These are phyloP conservation scores for Alcis repandata DNA, from an alignment of 2,888 invertebrate species.

Conservation along the genomic window DNA sequence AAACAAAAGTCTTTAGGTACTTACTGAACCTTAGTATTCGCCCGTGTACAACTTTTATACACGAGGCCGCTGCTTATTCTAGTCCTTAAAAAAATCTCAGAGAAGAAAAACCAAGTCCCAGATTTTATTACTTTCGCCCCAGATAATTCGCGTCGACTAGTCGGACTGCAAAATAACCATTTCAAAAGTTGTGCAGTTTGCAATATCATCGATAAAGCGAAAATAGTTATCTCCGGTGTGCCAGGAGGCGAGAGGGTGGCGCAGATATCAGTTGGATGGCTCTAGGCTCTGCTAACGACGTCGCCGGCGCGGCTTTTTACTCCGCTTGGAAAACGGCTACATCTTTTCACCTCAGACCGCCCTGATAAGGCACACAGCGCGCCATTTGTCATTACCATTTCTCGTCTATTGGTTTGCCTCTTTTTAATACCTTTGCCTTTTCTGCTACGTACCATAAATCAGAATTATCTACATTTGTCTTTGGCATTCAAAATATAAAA, in stretches of 20 bases:
- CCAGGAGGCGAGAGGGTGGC: constrained; percentile 57
- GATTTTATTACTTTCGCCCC: constrained; percentile 27
- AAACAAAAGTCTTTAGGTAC: constrained; percentile 44
- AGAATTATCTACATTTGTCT: constrained; percentile 2
- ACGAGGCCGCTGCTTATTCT: constrained; percentile 6
- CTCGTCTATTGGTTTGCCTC: constrained; percentile 53
- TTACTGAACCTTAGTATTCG: constrained; percentile 17
- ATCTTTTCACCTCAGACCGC: constrained; percentile 66
- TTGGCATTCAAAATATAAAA: background rate
- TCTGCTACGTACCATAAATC: constrained; percentile 7
- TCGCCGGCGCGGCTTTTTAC: constrained; percentile 63
- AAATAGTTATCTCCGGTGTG: constrained; percentile 65
- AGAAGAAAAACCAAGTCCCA: constrained; percentile 9
- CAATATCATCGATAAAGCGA: constrained; percentile 59
- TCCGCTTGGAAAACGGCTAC: constrained; percentile 66
- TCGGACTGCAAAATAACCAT: constrained; percentile 34
- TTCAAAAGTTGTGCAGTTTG: constrained; percentile 54
- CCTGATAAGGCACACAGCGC: constrained; percentile 69
- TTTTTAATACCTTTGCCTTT: constrained; percentile 29
- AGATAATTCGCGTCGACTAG: constrained; percentile 25
- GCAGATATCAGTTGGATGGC: constrained; percentile 64
- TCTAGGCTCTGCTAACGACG: constrained; percentile 67
- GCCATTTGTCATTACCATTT: constrained; percentile 77
- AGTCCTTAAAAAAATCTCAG: constrained; percentile 2
- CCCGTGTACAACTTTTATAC: constrained; percentile 24